Base-by-base conservation (phyloP, 1,140 invertebrate species). In the Aphaenogaster floridana region DNA sequence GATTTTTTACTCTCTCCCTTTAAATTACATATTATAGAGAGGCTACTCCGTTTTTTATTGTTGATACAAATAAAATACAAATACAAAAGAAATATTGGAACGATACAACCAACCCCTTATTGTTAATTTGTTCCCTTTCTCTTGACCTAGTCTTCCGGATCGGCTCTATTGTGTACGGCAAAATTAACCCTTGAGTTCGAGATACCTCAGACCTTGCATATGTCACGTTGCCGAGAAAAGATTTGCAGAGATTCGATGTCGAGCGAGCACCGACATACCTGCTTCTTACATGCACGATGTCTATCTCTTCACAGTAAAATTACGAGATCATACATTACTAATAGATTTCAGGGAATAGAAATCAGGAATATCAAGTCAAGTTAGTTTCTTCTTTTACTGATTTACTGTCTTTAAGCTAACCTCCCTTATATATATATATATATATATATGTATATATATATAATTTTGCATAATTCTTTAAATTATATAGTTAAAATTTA, bases 101-200 rank as follows among this genome's bases (percentile, higher is more conserved):
- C 59, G 88, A 89, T 87, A 68, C 61, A 87, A 34, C 34, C 54
- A 59, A 88, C 89, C 88, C 66, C 54, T 52, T 76, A 77, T 90
- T 88, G 48, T 90, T 90, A 90, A 88, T 64, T 61, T 89, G 83
- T 90, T 90, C 86, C 79, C 74, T 84, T 90, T 90, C 88, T 90
- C 88, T 91, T 91, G 87, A 91, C 80, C 91, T 86, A 92, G 88
- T 92, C 89, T 92, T 91, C 59, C 61, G 61, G 52, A 87, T 90
- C 77, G 86, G 39, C 42, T 61, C 79, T 45, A 90, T 90, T 90
- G 88, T 90, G 61, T 68, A 85, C 59, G 63, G 68, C 59, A 90
- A 86, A 90, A 90, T 90, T 90, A 88, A 88, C 86, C 72, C 86
- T 90, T 79, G 86, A 90, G 83, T 88, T 90, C 80, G 88, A 90